Evolutionary conservation across 2,113 vertebrate species (phyloP).

Genomic region (Zapus hudsonius): DNA sequence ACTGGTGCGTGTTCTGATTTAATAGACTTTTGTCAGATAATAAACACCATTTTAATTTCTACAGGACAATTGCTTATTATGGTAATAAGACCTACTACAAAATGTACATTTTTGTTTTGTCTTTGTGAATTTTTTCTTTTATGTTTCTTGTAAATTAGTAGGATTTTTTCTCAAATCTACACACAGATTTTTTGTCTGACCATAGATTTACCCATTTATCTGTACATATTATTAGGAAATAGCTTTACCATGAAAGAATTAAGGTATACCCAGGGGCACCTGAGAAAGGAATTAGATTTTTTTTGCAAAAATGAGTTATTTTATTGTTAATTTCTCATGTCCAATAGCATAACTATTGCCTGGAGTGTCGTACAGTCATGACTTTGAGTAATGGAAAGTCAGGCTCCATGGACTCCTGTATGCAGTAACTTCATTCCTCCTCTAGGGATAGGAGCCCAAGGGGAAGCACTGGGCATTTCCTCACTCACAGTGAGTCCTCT

Average conservation of each 20-base stretch:
- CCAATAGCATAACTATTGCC: background rate
- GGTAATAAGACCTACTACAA: background rate
- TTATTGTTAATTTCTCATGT: slow-evolving; percentile 39
- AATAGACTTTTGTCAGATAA: background rate
- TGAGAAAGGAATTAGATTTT: slow-evolving; percentile 15
- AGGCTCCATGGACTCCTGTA: background rate
- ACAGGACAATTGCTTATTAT: background rate
- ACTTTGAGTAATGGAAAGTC: background rate
- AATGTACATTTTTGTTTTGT: background rate
- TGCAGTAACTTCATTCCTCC: background rate
- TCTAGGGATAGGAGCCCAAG: background rate
- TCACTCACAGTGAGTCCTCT: background rate
- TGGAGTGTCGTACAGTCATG: background rate
- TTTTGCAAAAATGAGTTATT: background rate
- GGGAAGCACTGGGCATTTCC: background rate
- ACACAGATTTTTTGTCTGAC: background rate
- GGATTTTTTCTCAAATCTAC: background rate
- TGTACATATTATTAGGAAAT: background rate
- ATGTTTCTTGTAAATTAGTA: no score
- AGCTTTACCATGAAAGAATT: background rate
- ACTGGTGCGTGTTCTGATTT: background rate
- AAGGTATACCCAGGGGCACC: background rate
- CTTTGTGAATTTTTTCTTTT: background rate
- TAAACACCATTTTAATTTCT: background rate
- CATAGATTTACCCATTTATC: background rate